Percentiles rank a stretch among this genome's conserved stretches.
Conservation (phyloP, 2,888 invertebrate genomes). For the Leptopterna dolabrata region DNA sequence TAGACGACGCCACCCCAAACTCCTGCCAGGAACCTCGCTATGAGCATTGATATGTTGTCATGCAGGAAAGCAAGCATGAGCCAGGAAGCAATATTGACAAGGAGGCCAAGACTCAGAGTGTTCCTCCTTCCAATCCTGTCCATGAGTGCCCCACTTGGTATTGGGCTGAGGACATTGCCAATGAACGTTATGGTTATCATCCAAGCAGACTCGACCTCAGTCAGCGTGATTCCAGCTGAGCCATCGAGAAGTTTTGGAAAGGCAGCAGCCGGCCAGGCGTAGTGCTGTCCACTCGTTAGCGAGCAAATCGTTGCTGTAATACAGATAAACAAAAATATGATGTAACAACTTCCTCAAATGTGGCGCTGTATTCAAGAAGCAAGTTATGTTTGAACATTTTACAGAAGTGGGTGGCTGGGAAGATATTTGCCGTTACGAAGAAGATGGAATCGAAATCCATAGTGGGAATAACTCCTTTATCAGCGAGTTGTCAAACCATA, state of each 20-base stretch:
- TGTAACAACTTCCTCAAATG: too few relatives aligned
- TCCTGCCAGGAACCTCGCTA: conserved; percentile 57
- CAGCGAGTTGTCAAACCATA: too few relatives aligned
- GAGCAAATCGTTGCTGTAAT: conserved; percentile 51
- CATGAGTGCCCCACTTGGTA: conserved; percentile 70
- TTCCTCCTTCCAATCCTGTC: conserved; percentile 72
- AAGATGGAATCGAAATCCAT: too few relatives aligned
- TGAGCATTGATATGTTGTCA: conserved; percentile 28
- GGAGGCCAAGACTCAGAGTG: conserved; percentile 67
- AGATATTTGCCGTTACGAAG: too few relatives aligned
- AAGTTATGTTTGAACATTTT: too few relatives aligned
- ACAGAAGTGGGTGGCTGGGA: too few relatives aligned
- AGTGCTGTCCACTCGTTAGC: conserved; percentile 50
- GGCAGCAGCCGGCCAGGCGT: conserved; percentile 61
- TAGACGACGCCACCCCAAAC: conserved; percentile 61
- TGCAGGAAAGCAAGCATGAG: neutral
- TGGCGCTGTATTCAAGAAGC: neutral
- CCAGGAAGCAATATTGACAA: conserved; percentile 17
- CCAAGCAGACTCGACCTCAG: conserved; percentile 57
- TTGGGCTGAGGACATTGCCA: conserved; percentile 61
- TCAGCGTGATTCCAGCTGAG: conserved; percentile 54
- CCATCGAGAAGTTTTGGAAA: conserved; percentile 57
- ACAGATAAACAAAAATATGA: too few relatives aligned
- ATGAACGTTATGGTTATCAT: conserved; percentile 61
- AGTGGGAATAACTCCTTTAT: too few relatives aligned